Evolutionary conservation across 92 coral and sea anemone genomes (phyloP).

Genomic region (Porites rus): DNA sequence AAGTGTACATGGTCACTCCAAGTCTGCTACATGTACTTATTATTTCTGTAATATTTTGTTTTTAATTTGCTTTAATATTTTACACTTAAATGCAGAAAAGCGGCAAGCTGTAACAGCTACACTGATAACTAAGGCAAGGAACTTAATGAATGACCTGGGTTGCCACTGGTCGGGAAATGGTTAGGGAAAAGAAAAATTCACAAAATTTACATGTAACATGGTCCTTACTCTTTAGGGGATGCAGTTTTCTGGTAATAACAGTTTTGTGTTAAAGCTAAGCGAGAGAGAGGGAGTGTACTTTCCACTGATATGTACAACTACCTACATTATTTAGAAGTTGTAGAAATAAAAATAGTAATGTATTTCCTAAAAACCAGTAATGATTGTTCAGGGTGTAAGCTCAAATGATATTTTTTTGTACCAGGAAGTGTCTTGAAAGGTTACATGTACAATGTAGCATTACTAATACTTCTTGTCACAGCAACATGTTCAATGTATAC

Average conservation of each 20-base stretch:
- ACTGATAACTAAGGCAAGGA: no score
- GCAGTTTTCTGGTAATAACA: conserved; percentile 14
- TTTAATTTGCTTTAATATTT: no score
- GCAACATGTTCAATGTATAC: conserved; percentile 23
- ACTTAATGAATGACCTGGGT: no score
- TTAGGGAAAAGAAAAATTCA: background rate
- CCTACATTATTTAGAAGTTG: background rate
- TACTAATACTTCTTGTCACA: conserved; percentile 10
- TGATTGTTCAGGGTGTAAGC: conserved; percentile 20
- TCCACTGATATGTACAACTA: background rate
- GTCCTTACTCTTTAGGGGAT: background rate
- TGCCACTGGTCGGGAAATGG: background rate
- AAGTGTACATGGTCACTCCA: background rate
- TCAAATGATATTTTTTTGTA: conserved; percentile 21
- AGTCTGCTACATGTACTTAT: no score
- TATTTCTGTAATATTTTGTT: no score
- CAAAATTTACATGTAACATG: background rate
- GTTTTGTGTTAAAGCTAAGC: background rate
- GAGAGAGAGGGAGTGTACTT: background rate
- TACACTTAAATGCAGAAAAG: no score
- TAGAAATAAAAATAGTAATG: background rate
- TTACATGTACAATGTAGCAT: conserved; percentile 13
- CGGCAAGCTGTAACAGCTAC: no score
- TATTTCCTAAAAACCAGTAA: conserved; percentile 4
- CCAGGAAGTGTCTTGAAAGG: conserved; percentile 15